Conservation (phyloP, 1,140 invertebrate genomes). For the Bombus soroeensis region DNA sequence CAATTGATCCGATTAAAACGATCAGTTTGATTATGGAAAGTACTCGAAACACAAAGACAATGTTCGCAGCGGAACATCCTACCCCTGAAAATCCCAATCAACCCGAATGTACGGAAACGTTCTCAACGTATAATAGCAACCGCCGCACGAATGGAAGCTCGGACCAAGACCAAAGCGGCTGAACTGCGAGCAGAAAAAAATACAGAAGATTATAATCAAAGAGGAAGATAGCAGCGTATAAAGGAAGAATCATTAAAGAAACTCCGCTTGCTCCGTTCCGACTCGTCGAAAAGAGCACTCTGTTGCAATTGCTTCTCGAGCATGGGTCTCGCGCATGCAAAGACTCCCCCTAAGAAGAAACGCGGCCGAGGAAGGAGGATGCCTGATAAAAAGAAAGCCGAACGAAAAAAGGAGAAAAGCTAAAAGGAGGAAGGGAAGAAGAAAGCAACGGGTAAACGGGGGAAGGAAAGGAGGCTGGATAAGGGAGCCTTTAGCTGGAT, state of each 20-base stretch:
- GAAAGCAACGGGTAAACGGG: background rate
- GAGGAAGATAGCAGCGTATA: background rate
- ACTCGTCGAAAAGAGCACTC: conserved; percentile 50
- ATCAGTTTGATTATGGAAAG: too few species aligned
- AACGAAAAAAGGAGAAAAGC: conserved; percentile 15
- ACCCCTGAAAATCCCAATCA: background rate
- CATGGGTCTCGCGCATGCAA: conserved; percentile 16
- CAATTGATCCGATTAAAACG: too few species aligned
- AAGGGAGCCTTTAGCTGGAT: conserved; percentile 61
- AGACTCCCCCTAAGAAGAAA: conserved; percentile 41
- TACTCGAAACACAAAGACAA: too few species aligned
- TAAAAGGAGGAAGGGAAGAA: background rate
- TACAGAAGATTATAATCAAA: conserved; percentile 16
- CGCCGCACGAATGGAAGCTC: background rate
- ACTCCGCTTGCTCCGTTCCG: background rate
- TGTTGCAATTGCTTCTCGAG: conserved; percentile 59
- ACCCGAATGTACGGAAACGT: background rate
- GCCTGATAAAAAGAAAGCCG: conserved; percentile 1
- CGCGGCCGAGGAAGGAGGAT: background rate
- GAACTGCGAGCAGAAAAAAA: background rate
- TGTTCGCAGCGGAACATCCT: too few species aligned
- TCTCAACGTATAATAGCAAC: too few species aligned
- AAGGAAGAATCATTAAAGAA: conserved; percentile 56
- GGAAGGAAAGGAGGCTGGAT: conserved; percentile 14
- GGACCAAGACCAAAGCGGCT: background rate